Conservation (phyloP, 2,113 vertebrate species). For the Hydrochoerus hydrochaeris region DNA sequence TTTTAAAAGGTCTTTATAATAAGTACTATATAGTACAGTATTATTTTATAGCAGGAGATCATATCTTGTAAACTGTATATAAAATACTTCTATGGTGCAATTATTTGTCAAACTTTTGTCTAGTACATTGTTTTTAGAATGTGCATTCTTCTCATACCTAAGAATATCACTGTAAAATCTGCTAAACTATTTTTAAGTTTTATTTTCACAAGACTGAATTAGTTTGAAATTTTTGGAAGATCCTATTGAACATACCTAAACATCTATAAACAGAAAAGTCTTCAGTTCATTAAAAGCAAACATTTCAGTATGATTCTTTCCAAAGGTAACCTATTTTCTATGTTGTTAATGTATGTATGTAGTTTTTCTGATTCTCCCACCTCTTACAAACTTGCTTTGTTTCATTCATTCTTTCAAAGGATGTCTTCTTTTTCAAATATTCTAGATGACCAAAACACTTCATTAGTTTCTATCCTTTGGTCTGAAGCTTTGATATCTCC, state of each 20-base stretch:
- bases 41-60: constrained; percentile 89
- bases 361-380: constrained; percentile 77
- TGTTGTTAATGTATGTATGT: constrained; percentile 83
- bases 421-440: constrained; percentile 66
- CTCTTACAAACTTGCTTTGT: constrained; percentile 69
- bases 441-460: constrained; percentile 70
- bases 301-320: constrained; percentile 82
- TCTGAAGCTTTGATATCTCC: constrained; percentile 75
- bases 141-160: constrained; percentile 85
- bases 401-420: constrained; percentile 80
- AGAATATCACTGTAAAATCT: constrained; percentile 88
- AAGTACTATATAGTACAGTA: constrained; percentile 87
- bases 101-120: constrained; percentile 86
- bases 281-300: constrained; percentile 82
- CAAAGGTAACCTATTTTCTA: constrained; percentile 83
- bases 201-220: constrained; percentile 86
- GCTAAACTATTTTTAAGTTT: constrained; percentile 87
- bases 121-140: constrained; percentile 85
- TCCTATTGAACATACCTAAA: constrained; percentile 82
- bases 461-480: constrained; percentile 59
- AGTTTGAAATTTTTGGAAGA: constrained; percentile 81
- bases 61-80: constrained; percentile 89
- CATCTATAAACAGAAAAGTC: constrained; percentile 78
- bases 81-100: constrained; percentile 89
- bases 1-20: constrained; percentile 83